Evolutionary conservation across 2,113 vertebrate species (phyloP).

Genomic region (Erythrolamprus reginae): DNA sequence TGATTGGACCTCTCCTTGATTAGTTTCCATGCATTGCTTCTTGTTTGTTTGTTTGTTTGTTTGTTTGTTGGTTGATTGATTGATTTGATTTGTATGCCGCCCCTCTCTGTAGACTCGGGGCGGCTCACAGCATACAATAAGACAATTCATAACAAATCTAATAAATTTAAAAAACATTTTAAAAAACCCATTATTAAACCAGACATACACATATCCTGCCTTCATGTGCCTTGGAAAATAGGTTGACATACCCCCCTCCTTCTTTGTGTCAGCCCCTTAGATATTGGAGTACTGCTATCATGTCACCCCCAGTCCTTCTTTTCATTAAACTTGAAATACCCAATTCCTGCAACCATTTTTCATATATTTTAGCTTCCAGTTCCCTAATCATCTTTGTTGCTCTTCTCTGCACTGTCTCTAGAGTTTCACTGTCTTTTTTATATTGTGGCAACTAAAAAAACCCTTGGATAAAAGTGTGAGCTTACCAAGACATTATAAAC

Average conservation of each 20-base stretch:
- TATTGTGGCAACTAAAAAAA: neutral
- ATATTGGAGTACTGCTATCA: neutral
- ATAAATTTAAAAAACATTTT: too few species aligned
- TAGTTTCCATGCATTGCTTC: neutral
- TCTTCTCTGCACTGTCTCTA: neutral
- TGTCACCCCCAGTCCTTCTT: neutral
- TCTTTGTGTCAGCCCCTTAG: neutral
- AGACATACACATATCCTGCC: too few species aligned
- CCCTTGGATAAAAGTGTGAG: neutral
- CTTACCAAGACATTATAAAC: neutral
- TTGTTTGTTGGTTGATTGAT: too few species aligned
- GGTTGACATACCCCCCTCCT: neutral
- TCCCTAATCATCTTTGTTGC: neutral
- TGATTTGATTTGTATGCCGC: too few species aligned
- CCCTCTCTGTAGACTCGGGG: too few species aligned
- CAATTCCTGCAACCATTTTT: neutral
- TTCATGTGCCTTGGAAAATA: too few species aligned
- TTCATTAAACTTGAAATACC: neutral
- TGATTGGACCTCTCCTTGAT: neutral
- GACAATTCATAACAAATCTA: too few species aligned
- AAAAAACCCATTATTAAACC: too few species aligned
- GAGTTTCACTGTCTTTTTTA: neutral
- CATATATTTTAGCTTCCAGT: neutral
- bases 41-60: too few species aligned
- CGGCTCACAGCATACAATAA: too few species aligned